phyloP scores from a whole-genome alignment of 1,140 invertebrate species.

The Leguminivora glycinivorella region DNA sequence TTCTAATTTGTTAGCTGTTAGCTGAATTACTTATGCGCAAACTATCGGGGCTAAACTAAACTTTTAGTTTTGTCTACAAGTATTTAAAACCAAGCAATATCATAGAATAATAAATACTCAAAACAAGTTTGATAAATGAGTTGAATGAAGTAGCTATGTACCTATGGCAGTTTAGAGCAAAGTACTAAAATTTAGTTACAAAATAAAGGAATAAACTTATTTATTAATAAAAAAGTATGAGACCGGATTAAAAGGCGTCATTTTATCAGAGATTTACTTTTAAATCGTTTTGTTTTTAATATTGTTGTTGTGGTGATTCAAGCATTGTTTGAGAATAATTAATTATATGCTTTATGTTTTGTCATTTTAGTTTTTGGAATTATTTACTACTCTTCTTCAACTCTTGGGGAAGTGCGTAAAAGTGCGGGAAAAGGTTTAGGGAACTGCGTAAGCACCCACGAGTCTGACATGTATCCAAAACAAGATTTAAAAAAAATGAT shows the following conservation, averaged over 20 bases:
- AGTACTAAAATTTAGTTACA: neutral
- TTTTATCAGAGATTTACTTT: slow-evolving; percentile 1
- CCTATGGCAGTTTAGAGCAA: neutral
- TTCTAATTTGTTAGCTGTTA: neutral
- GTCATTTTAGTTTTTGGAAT: no score
- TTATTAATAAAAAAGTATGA: neutral
- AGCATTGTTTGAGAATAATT: neutral
- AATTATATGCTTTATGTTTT: no score
- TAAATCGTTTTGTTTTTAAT: neutral
- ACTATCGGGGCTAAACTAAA: neutral
- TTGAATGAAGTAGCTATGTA: neutral
- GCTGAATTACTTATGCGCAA: neutral
- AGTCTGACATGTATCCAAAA: no score
- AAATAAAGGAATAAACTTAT: neutral
- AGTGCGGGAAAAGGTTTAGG: no score
- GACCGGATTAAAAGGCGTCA: neutral
- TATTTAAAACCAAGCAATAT: neutral
- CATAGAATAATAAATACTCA: neutral
- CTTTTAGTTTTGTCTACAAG: neutral
- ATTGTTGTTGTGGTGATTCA: neutral
- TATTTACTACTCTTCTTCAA: no score
- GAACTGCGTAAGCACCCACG: no score
- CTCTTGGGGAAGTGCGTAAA: no score
- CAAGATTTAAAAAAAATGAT: no score
- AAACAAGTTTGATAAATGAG: neutral